These are phyloP conservation scores for Bolinopsis microptera DNA, from an alignment of 37 sponge, comb jelly and placozoan genomes.

Conservation along the genomic window DNA sequence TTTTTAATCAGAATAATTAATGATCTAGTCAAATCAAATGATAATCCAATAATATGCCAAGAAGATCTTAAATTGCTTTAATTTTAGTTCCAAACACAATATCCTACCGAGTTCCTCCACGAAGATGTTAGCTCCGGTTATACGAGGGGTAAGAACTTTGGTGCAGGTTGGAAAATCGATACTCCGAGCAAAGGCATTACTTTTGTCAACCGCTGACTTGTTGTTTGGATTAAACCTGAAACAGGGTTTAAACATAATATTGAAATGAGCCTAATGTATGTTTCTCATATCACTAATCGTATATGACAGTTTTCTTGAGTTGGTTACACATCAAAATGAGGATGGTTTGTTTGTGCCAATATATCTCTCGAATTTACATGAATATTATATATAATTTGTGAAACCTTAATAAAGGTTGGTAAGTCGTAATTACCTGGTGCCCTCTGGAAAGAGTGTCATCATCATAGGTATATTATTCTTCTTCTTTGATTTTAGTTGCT, in stretches of 20 bases:
- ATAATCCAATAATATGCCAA: too few species aligned
- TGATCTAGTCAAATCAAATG: too few species aligned
- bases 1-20: too few species aligned
- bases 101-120: slow-evolving; percentile 27
- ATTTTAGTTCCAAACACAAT: too few species aligned
- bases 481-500: slow-evolving; percentile 38
- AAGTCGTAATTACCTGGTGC: background rate
- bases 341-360: too few species aligned
- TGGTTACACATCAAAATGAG: too few species aligned
- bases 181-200: slow-evolving; percentile 17
- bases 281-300: too few species aligned
- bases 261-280: background rate
- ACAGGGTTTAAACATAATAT: background rate
- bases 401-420: background rate
- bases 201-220: background rate
- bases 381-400: background rate
- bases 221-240: slow-evolving; percentile 37
- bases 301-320: too few species aligned
- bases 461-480: slow-evolving; percentile 56
- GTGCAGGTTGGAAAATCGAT: background rate
- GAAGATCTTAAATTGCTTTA: too few species aligned
- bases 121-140: slow-evolving; percentile 46
- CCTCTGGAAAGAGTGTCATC: slow-evolving; percentile 50
- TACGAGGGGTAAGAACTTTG: slow-evolving; percentile 23
- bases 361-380: too few species aligned